phyloP scores from a whole-genome alignment of 2,888 invertebrate species.

The Ypsolopha sequella region DNA sequence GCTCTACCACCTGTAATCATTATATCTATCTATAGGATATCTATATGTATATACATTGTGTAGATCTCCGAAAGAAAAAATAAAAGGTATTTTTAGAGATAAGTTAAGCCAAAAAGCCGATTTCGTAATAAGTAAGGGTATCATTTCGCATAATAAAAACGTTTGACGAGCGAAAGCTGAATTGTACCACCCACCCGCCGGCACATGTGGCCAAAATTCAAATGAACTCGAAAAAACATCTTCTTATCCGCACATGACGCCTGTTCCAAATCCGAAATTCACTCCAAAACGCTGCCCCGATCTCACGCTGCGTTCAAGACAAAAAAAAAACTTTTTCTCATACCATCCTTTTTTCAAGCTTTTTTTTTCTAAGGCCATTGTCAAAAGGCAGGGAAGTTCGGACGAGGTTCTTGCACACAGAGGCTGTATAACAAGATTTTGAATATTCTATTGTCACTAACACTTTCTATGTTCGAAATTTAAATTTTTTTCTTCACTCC shows the following conservation, averaged over 20 bases:
- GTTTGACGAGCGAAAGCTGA: slow-evolving; percentile 29
- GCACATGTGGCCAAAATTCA: slow-evolving; percentile 34
- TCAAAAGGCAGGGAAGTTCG: slow-evolving; percentile 21
- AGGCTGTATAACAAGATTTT: slow-evolving; percentile 69
- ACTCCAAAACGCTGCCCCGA: slow-evolving; percentile 42
- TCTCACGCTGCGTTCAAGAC: slow-evolving; percentile 64
- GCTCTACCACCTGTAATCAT: too few species aligned
- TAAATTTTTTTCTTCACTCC: slow-evolving; percentile 34
- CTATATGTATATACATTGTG: too few species aligned
- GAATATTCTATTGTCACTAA: slow-evolving; percentile 68
- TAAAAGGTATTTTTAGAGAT: slow-evolving; percentile 22
- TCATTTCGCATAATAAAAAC: slow-evolving; percentile 38
- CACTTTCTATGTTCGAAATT: slow-evolving; percentile 65
- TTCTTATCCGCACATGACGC: slow-evolving; percentile 41
- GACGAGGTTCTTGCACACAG: slow-evolving; percentile 12
- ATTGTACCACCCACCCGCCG: slow-evolving; percentile 17
- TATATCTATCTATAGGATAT: too few species aligned
- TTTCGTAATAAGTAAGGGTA: slow-evolving; percentile 33
- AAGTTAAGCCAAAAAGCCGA: slow-evolving; percentile 30
- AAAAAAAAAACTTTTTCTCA: slow-evolving; percentile 32
- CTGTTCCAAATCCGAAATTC: slow-evolving; percentile 58
- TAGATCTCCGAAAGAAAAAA: slow-evolving; percentile 18
- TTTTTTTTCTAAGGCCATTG: slow-evolving; percentile 44
- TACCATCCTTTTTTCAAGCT: slow-evolving; percentile 44
- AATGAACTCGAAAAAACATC: slow-evolving; percentile 26